Percentiles rank a stretch among this genome's conserved stretches.
Conservation (phyloP, 1,140 invertebrate species). For the Drosophila mayri region DNA sequence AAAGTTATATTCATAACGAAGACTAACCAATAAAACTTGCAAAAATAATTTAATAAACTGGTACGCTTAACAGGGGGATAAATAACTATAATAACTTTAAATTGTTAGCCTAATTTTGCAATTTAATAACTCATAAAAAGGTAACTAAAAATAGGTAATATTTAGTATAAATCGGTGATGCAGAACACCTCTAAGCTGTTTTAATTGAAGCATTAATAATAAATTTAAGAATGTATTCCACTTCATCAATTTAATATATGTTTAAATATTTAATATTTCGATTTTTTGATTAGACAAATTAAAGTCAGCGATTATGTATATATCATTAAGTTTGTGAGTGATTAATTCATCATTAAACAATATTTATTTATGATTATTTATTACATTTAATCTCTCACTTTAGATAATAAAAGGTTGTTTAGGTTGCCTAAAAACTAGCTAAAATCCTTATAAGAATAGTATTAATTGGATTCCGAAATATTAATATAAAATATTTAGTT, state of each 20-base stretch:
- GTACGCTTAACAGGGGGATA: neutral
- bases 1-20: neutral
- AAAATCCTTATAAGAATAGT: neutral
- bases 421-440: too few species aligned
- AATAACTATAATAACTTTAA: neutral
- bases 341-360: too few species aligned
- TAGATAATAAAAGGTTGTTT: too few species aligned
- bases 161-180: too few species aligned
- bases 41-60: neutral
- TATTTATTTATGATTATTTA: too few species aligned
- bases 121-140: neutral
- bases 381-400: neutral
- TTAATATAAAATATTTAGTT: too few species aligned
- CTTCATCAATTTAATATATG: neutral
- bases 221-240: too few species aligned
- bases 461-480: too few species aligned
- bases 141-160: too few species aligned
- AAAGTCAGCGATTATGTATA: too few species aligned
- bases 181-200: neutral
- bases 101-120: neutral
- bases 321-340: too few species aligned
- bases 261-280: neutral
- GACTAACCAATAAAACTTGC: neutral
- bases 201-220: too few species aligned
- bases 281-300: neutral